Evolutionary conservation across 2,113 vertebrate genomes (phyloP).

Genomic region (Cavia aperea): DNA sequence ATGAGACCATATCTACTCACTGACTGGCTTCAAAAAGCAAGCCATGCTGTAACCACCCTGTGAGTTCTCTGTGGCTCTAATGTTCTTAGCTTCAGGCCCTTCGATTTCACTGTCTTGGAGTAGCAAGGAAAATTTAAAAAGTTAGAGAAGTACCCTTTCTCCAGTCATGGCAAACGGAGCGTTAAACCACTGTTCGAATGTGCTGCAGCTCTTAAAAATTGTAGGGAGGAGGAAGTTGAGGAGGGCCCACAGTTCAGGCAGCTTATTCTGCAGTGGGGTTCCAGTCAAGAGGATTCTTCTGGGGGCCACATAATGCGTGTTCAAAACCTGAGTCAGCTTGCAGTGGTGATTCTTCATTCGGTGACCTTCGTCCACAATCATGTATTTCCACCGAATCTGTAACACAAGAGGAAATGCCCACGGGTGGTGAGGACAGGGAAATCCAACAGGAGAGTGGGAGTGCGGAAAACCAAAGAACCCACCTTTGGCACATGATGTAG

Average conservation of each 20-base stretch:
- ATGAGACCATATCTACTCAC: not conserved
- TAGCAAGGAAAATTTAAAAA: not conserved
- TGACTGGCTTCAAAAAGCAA: not conserved
- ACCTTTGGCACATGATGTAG: fast-evolving
- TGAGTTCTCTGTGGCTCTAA: not conserved
- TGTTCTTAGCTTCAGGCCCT: not conserved
- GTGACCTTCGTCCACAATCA: constrained; percentile 98
- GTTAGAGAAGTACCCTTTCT: constrained; percentile 83
- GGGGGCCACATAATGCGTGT: constrained; percentile 96
- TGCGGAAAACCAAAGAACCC: not conserved
- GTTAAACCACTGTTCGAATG: constrained; percentile 99
- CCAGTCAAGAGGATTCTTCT: constrained; percentile 93
- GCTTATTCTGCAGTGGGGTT: constrained; percentile 94
- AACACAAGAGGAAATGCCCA: not conserved
- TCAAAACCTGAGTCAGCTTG: constrained; percentile 96
- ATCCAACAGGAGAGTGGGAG: not conserved
- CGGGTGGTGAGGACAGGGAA: not conserved
- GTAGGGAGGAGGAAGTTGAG: constrained; percentile 98
- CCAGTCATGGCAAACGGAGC: constrained; percentile 98
- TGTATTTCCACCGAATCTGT: constrained; percentile 98
- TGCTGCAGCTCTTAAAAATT: constrained; percentile 99
- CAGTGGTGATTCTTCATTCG: constrained; percentile 99
- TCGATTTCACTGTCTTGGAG: constrained; percentile 2
- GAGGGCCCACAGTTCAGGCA: constrained; percentile 97
- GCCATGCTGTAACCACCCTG: not conserved